Percentiles rank a stretch among this genome's conserved stretches.
These are phyloP conservation scores for Motacilla tschutschensis DNA, from an alignment of 2,113 vertebrate species.

Conservation along the genomic window DNA sequence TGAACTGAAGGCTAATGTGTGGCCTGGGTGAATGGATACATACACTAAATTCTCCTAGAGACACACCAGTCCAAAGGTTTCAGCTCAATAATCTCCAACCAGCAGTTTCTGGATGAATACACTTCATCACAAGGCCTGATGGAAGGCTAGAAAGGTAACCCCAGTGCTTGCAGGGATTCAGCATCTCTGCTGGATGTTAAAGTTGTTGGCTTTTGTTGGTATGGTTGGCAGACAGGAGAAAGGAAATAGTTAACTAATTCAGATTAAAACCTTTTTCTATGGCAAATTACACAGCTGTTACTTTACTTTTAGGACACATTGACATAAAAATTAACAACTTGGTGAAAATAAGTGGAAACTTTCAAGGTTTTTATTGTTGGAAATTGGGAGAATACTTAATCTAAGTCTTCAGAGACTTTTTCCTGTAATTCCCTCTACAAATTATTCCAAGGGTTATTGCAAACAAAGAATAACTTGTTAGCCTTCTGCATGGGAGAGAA, in stretches of 20 bases:
- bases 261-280: neutral
- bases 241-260: neutral
- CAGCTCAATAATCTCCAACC: neutral
- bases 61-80: neutral
- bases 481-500: neutral
- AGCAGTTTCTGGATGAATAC: neutral
- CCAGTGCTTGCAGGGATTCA: neutral
- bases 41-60: neutral
- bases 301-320: neutral
- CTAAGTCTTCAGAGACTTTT: neutral
- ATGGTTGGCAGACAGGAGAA: neutral
- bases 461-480: neutral
- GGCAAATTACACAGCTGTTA: neutral
- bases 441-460: neutral
- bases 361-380: neutral
- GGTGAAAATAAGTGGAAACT: neutral
- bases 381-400: neutral
- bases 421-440: neutral
- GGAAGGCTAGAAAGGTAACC: neutral
- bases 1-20: neutral
- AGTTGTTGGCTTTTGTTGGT: neutral
- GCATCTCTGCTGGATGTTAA: neutral
- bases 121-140: neutral
- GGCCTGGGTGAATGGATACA: neutral
- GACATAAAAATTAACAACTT: neutral